phyloP scores from a whole-genome alignment of 2,888 invertebrate genomes.

The Rhabditoides inermis region DNA sequence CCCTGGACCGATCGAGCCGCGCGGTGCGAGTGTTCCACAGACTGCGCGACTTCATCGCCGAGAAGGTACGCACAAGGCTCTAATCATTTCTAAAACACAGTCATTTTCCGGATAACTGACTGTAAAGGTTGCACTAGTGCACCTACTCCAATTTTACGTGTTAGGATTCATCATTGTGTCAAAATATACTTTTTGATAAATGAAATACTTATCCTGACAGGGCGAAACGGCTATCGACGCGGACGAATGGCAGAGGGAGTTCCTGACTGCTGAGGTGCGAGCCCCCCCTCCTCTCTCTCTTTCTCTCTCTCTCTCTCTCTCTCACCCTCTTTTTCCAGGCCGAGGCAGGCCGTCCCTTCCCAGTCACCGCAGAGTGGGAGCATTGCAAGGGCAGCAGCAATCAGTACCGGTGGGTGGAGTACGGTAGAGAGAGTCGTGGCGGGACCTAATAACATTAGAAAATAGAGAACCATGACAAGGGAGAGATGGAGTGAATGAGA shows the following conservation, averaged over 20 bases:
- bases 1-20: slow-evolving; percentile 25
- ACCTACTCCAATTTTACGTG: too few species aligned
- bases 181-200: too few species aligned
- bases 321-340: slow-evolving; percentile 14
- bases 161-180: too few species aligned
- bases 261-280: slow-evolving; percentile 37
- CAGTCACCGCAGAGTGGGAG: slow-evolving; percentile 44
- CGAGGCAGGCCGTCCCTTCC: slow-evolving; percentile 44
- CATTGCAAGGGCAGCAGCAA: slow-evolving; percentile 39
- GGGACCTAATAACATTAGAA: neutral
- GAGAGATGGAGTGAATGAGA: neutral
- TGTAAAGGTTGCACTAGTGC: too few species aligned
- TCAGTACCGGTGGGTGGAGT: too few species aligned
- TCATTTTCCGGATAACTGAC: too few species aligned
- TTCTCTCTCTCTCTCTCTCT: too few species aligned
- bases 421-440: too few species aligned
- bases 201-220: too few species aligned
- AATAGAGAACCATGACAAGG: neutral
- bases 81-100: too few species aligned
- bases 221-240: slow-evolving; percentile 22
- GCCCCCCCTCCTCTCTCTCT: neutral
- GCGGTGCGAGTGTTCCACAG: slow-evolving; percentile 29
- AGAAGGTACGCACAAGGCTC: slow-evolving; percentile 33
- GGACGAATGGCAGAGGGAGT: slow-evolving; percentile 45
- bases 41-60: slow-evolving; percentile 38